Evolutionary conservation across 1,140 invertebrate genomes (phyloP), one percentile per base, ranked within the genome.

Genomic region (Drosophila pallidifrons): DNA sequence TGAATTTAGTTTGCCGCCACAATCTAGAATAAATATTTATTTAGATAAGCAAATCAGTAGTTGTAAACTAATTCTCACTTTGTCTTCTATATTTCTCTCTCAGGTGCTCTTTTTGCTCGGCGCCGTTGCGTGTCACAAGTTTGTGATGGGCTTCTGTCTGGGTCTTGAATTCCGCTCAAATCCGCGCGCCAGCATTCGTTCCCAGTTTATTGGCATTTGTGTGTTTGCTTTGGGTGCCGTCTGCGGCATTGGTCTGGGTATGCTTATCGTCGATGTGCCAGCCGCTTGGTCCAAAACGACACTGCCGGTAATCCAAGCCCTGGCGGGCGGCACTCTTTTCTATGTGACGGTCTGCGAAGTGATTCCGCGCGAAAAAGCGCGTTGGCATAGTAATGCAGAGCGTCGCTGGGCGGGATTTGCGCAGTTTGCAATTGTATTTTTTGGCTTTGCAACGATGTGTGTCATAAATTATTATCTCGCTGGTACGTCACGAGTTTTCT

Each of bases 331-430:
- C 46, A 98, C 97, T 1, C 95, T 99, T 49, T 93, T 99, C 0
- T 99, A 98, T 93, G 97, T 99, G 45, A 98, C 97, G 0, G 97
- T 98, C 35, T 97, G 97, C 91, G 98, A 99, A 94, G 96, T 99
- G 20, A 93, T 99, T 20, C 98, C 96, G 0, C 93, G 96, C 45
- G 96, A 97, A 93, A 94, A 96, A 58, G 94, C 95, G 46, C 94
- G 95, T 66, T 95, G 95, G 94, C 95, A 96, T 78, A 93, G 93
- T 54, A 93, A 91, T 69, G 81, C 91, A 20, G 13, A 69, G 2
- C 92, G 92, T 30, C 93, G 93, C 41, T 81, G 82, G 8, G 95
- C 95, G 3, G 95, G 96, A 11, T 82, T 95, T 51, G 68, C 94
- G 0, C 95, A 96, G 86, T 94, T 96, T 60, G 43, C 94, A 0